phyloP scores from a whole-genome alignment of 2,113 vertebrate genomes.

The Amphiprion percula region DNA sequence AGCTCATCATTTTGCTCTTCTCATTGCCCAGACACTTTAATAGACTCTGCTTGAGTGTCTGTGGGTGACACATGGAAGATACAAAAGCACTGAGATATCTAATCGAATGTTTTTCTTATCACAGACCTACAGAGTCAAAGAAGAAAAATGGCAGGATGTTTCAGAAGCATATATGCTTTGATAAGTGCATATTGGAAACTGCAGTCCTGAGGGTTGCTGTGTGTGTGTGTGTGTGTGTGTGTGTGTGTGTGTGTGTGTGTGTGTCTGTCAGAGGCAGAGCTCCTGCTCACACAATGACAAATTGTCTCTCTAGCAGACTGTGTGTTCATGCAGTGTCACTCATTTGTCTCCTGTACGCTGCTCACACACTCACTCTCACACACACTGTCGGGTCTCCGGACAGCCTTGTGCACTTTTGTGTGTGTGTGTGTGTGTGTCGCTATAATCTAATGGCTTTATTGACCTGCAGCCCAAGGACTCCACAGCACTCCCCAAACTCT shows the following conservation, averaged over 20 bases:
- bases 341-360: slow-evolving; percentile 49
- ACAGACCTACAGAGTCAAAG: slow-evolving; percentile 35
- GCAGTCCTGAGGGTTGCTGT: slow-evolving; percentile 20
- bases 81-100: slow-evolving; percentile 19
- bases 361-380: slow-evolving; percentile 19
- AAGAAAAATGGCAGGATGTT: slow-evolving; percentile 41
- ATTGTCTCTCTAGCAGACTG: slow-evolving; percentile 50
- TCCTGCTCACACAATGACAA: slow-evolving; percentile 51
- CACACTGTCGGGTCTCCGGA: slow-evolving; percentile 25
- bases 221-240: slow-evolving; percentile 21
- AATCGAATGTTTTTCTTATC: slow-evolving; percentile 53
- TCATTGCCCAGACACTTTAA: slow-evolving; percentile 4
- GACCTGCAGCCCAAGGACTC: slow-evolving; percentile 70
- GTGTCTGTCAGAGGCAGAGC: slow-evolving; percentile 38
- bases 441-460: slow-evolving; percentile 70
- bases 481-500: not conserved
- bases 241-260: slow-evolving; percentile 18
- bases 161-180: slow-evolving; percentile 35
- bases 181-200: slow-evolving; percentile 41
- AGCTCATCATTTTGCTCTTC: not conserved
- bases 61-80: not conserved
- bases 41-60: not conserved
- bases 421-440: slow-evolving; percentile 41
- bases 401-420: slow-evolving; percentile 22
- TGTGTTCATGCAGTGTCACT: slow-evolving; percentile 62